Evolutionary conservation across 2,797 vertebrate species (phyloP), one percentile per base, ranked within the genome.

Genomic region (Diplodus sargus): DNA sequence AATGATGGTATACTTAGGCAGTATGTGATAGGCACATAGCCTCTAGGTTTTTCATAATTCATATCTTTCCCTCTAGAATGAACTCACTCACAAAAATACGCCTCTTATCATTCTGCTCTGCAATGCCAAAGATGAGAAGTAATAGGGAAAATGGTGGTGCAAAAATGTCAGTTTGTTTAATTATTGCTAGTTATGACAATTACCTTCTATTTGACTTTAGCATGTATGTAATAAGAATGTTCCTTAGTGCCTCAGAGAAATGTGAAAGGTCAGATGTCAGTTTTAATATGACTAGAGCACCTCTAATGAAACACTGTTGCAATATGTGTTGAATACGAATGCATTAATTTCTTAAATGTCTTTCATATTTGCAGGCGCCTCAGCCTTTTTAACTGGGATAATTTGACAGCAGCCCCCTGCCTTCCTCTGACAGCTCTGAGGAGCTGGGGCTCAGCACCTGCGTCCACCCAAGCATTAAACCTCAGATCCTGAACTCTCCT

Each of bases 401-500:
- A 95, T 96, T 95, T 97, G 96, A 97, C 96, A 96, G 95, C 94
- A 95, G 95, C 93, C 94, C 95, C 95, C 94, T 94, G 93, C 94
- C 92, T 91, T 89, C 94, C 91, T 91, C 91, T 95, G 95, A 95
- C 95, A 95, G 96, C 94, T 96, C 93, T 85, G 94, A 94, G 94
- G 93, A 94, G 92, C 94, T 91, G 89, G 93, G 90, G 92, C 91
- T 92, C 91, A 85, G 93, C 97, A 98, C 97, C 97, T 99, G 97
- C 93, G 93, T 96, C 97, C 96, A 96, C 93, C 97, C 91, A 89
- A 95, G 95, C 95, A 96, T 97, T 96, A 96, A 97, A 96, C 95
- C 96, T 96, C 96, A 96, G 96, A 96, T 96, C 95, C 92, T 97
- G 96, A 97, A 97, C 96, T 96, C 96, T 95, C 91, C 94, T 97